Evolutionary conservation across 2,888 invertebrate species (phyloP), one percentile per base, ranked within the genome.

Genomic region (Philopedon plagiatum): DNA sequence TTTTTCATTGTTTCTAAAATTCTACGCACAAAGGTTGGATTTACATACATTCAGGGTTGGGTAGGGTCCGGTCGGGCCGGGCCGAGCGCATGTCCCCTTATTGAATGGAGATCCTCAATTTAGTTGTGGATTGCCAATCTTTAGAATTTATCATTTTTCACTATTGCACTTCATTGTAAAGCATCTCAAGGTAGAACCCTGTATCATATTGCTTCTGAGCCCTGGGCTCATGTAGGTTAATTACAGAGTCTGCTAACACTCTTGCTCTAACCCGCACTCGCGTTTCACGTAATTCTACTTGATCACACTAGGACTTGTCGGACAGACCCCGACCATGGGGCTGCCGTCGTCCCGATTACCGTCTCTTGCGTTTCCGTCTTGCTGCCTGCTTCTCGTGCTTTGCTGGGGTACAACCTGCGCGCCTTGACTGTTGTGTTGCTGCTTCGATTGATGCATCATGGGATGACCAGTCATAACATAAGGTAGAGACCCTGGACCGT

Each of bases 291-390:
- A n/a, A 54, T 63, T 74, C 88, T 87, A 92, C 87, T 96, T 96
- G 86, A 96, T 96, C 86, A 94, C 95, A 83, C 96, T 96, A 81
- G 96, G 95, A 88, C 94, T 94, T 96, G 95, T 87, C 94, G 94
- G 92, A 87, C 95, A 95, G 80, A 95, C 95, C 77, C 93, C 94
- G 82, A 95, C 92, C 94, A 96, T 93, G 78, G 94, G 93, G 81
- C 93, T 92, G 82, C 92, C 92, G 79, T 92, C 92, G 77, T 90
- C 85, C 44, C 58, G 39, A 32, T 58, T 66, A 39, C 44, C 63
- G 46, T 39, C 61, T 23, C 64, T 63, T 11, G 44, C 19, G 44
- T 23, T 19, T 13, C 57, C 66, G 39, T 61, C 41, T 13, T 34
- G 23, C 5, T 41, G 26, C 51, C 56, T 61, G 26, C 15, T 67